Base-by-base conservation (phyloP, 2,113 vertebrate species). In the Spilogale gracilis region DNA sequence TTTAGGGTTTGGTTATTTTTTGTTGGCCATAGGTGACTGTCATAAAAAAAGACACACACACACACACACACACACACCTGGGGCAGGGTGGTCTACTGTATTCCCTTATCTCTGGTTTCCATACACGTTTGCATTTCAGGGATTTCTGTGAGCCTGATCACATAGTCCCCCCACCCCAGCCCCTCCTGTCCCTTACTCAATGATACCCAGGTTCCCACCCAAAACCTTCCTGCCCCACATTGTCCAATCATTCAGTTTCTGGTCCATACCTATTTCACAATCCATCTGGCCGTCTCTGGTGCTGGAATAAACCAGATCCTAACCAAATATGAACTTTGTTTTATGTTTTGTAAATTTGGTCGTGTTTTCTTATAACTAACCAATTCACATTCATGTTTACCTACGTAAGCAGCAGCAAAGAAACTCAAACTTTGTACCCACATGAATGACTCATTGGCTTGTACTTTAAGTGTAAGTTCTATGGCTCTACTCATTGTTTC, bases 301-400 rank as follows among this genome's bases (percentile, higher is more conserved):
- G 50, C 58, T 54, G 9, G 17, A 78, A 79, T 94, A 89, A 92
- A 79, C 20, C 30, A 82, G 52, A 79, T 91, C 23, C 9, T 80
- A 20, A 74, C 67, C 74, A 80, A 69, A 52, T 63, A 58, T 63
- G 63, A 92, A 30, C 23, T 93, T 76, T 25, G 80, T 69, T 52
- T 86, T 78, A 54, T 78, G 56, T 67, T 71, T 92, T 71, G 10
- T 95, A 32, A 83, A 38, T 16, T 61, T 80, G 10, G 25, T 83
- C 25, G 14, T 61, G 32, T 89, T 94, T 91, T 94, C 61, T 91
- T 82, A 0, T 81, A 63, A 65, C 32, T 50, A 85, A 50, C 4
- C 23, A 60, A 91, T 91, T 74, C 74, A 56, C 48, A 45, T 84
- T 78, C 9, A 9, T 76, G 52, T 54, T 86, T 92, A 89, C 89